Conservation (phyloP, 2,113 vertebrate species). For the Lipotes vexillifer region DNA sequence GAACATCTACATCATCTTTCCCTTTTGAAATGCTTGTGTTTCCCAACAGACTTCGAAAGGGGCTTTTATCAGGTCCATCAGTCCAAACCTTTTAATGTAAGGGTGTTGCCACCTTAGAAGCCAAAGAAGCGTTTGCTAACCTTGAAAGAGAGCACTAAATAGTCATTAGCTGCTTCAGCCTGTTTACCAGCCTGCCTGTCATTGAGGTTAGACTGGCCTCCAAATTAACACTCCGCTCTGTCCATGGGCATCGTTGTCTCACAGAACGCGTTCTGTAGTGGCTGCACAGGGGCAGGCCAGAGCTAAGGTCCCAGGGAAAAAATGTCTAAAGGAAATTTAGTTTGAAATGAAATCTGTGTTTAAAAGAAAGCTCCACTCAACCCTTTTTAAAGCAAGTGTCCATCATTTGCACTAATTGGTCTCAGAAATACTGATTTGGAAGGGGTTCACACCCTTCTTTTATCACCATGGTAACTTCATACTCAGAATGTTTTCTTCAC, state of each 20-base stretch:
- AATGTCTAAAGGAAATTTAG: constrained; percentile 33
- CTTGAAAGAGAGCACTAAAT: constrained; percentile 31
- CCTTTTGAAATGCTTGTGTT: constrained; percentile 53
- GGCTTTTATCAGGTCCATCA: constrained; percentile 58
- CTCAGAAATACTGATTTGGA: not conserved
- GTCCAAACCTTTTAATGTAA: constrained; percentile 66
- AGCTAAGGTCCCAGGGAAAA: not conserved
- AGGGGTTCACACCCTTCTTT: not conserved
- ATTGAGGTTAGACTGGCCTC: constrained; percentile 1
- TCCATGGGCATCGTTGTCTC: not conserved
- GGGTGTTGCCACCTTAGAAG: constrained; percentile 48
- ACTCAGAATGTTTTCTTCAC: not conserved
- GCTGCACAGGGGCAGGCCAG: not conserved
- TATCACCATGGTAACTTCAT: not conserved
- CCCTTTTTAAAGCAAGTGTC: not conserved
- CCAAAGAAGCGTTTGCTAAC: constrained; percentile 24
- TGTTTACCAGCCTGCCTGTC: constrained; percentile 24
- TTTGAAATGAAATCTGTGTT: constrained; percentile 48
- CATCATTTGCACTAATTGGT: not conserved
- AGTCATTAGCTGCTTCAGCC: constrained; percentile 34
- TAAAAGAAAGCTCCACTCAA: constrained; percentile 2
- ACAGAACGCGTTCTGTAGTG: not conserved
- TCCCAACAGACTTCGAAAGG: constrained; percentile 47
- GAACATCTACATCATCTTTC: constrained; percentile 62
- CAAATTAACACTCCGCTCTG: constrained; percentile 14